Percentiles rank a stretch among this genome's conserved stretches.
These are phyloP conservation scores for Eremobia ochroleuca DNA, from an alignment of 2,888 invertebrate species.

Conservation along the genomic window DNA sequence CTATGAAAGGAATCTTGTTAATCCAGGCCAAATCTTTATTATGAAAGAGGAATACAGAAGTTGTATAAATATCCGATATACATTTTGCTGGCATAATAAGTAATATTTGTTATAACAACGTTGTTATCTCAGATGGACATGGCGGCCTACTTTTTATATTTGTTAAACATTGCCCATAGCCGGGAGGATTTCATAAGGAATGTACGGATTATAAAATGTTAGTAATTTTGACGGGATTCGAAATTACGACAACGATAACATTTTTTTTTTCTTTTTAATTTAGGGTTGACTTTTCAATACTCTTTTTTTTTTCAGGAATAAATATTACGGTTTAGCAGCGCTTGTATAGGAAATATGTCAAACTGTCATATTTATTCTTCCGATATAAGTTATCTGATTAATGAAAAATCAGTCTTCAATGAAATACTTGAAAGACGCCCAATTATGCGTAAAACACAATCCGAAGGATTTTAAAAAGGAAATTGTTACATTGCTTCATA, in stretches of 20 bases:
- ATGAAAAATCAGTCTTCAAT: not conserved
- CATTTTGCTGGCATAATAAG: slow-evolving; percentile 34
- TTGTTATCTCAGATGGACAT: slow-evolving; percentile 46
- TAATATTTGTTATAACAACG: slow-evolving; percentile 36
- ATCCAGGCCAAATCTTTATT: slow-evolving; percentile 61
- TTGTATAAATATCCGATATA: slow-evolving; percentile 49
- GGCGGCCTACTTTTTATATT: slow-evolving; percentile 34
- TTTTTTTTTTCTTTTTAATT: not conserved
- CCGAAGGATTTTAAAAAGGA: not conserved
- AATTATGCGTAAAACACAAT: not conserved
- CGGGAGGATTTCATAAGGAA: slow-evolving; percentile 20
- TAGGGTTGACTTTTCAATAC: not conserved
- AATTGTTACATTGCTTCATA: not conserved
- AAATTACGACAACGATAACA: too few species aligned
- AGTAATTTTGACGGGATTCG: not conserved
- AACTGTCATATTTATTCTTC: not conserved
- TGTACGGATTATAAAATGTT: not conserved
- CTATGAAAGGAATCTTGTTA: slow-evolving; percentile 58
- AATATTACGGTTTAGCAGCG: not conserved
- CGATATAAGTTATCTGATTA: not conserved
- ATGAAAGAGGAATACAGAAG: slow-evolving; percentile 34
- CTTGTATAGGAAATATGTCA: not conserved
- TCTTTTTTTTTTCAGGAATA: not conserved
- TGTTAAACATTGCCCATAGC: slow-evolving; percentile 11
- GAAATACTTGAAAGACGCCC: not conserved